These are phyloP conservation scores for Saccopteryx bilineata DNA, from an alignment of 2,113 vertebrate genomes.

Conservation along the genomic window DNA sequence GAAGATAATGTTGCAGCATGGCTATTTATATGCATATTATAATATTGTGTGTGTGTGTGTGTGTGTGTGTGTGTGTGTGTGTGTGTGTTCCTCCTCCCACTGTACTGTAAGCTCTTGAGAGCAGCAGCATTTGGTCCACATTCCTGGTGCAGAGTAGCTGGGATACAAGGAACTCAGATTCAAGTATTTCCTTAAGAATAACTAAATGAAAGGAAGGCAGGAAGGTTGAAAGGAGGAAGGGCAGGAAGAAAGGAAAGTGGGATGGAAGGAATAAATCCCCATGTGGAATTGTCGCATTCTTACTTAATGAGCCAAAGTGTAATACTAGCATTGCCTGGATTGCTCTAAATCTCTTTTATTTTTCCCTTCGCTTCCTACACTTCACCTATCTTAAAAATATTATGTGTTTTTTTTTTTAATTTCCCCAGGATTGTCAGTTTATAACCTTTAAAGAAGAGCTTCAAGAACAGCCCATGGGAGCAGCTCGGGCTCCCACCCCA, in stretches of 20 bases:
- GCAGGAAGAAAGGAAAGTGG: not conserved
- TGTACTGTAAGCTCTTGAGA: not conserved
- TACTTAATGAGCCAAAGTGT: too few species aligned
- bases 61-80: not conserved
- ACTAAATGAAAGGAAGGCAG: not conserved
- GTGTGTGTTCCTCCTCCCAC: not conserved
- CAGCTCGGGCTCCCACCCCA: not conserved
- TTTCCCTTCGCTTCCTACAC: not conserved
- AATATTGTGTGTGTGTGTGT: not conserved
- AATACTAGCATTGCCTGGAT: not conserved
- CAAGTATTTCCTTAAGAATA: constrained; percentile 45
- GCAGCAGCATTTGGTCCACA: not conserved
- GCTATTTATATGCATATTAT: not conserved
- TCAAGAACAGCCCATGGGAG: not conserved
- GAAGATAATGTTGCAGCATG: not conserved
- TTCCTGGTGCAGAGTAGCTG: not conserved
- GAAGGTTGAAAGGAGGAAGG: not conserved
- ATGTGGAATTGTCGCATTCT: not conserved
- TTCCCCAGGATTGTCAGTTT: not conserved
- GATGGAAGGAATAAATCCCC: not conserved
- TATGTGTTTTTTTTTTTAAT: not conserved
- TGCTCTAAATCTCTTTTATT: not conserved
- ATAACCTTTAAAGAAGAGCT: not conserved
- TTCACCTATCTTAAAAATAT: not conserved
- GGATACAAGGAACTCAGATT: not conserved